These are phyloP conservation scores for Carpatolechia fugitivella DNA, from an alignment of 2,888 invertebrate genomes.

Conservation along the genomic window DNA sequence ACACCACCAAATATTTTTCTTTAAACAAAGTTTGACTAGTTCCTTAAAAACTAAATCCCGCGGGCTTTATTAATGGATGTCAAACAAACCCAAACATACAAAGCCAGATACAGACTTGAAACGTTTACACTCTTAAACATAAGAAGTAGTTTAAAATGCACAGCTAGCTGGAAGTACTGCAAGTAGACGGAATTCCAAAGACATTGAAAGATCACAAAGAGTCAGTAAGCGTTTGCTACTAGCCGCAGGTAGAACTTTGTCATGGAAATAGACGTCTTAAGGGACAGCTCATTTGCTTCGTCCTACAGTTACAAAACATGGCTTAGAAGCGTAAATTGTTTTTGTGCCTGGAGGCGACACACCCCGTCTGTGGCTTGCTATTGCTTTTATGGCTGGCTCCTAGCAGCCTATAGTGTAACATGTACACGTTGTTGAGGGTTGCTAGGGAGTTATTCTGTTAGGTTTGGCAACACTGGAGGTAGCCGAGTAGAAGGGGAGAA, in stretches of 20 bases:
- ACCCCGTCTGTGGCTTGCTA: background rate
- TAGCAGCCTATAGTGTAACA: background rate
- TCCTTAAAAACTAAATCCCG: too few species aligned
- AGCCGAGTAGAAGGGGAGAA: too few species aligned
- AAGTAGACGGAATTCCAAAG: conserved; percentile 14
- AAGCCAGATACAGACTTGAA: conserved; percentile 7
- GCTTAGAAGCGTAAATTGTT: conserved; percentile 71
- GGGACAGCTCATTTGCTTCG: conserved; percentile 48
- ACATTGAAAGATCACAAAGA: conserved; percentile 37
- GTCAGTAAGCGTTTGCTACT: conserved; percentile 34
- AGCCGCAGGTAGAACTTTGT: conserved; percentile 61
- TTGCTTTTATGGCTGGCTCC: background rate
- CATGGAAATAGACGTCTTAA: conserved; percentile 61
- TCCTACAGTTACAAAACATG: conserved; percentile 51
- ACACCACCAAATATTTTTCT: too few species aligned
- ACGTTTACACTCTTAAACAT: background rate
- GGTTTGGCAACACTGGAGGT: too few species aligned
- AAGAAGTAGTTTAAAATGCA: too few species aligned
- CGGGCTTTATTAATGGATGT: too few species aligned
- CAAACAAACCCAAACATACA: too few species aligned
- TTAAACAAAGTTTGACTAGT: too few species aligned
- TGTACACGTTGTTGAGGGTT: too few species aligned
- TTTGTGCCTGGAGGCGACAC: conserved; percentile 61
- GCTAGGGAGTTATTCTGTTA: too few species aligned
- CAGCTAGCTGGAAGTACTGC: background rate